phyloP scores from a whole-genome alignment of 2,888 invertebrate species.

The Parnassius mnemosyne region DNA sequence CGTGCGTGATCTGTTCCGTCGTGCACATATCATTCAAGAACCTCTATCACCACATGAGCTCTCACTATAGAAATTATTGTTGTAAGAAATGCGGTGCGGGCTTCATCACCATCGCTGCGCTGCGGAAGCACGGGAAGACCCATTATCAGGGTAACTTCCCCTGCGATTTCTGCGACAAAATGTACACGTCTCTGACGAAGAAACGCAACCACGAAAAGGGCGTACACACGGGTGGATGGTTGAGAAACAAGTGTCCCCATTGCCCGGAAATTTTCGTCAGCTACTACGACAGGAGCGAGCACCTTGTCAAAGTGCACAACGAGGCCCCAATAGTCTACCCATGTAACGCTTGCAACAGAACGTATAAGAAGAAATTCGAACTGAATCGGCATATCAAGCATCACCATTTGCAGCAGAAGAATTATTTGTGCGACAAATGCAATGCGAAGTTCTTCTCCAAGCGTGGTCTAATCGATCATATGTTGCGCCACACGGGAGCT shows the following conservation, averaged over 20 bases:
- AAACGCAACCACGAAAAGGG: slow-evolving; percentile 72
- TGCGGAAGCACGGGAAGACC: slow-evolving; percentile 71
- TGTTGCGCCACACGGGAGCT: slow-evolving; percentile 57
- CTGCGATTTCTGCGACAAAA: slow-evolving; percentile 75
- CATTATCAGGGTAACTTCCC: slow-evolving; percentile 77
- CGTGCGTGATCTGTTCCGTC: slow-evolving; percentile 66
- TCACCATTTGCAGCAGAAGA: slow-evolving; percentile 68
- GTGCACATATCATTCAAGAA: slow-evolving; percentile 72
- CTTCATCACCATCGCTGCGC: slow-evolving; percentile 68
- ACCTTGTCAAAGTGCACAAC: slow-evolving; percentile 64
- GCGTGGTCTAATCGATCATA: slow-evolving; percentile 63
- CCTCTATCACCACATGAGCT: slow-evolving; percentile 73
- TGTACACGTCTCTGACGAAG: slow-evolving; percentile 73
- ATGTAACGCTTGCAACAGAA: slow-evolving; percentile 71
- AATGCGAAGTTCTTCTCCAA: slow-evolving; percentile 72
- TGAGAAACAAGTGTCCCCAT: slow-evolving; percentile 70
- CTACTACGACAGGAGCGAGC: slow-evolving; percentile 70
- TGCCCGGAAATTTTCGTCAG: slow-evolving; percentile 71
- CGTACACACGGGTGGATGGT: slow-evolving; percentile 71
- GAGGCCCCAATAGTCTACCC: slow-evolving; percentile 58
- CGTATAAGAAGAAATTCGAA: slow-evolving; percentile 70
- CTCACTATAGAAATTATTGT: slow-evolving; percentile 71
- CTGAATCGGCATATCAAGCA: slow-evolving; percentile 69
- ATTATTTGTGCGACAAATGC: slow-evolving; percentile 65
- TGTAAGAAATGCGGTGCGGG: slow-evolving; percentile 72